phyloP scores from a whole-genome alignment of 2,888 invertebrate genomes.

The Gortyna flavago region DNA sequence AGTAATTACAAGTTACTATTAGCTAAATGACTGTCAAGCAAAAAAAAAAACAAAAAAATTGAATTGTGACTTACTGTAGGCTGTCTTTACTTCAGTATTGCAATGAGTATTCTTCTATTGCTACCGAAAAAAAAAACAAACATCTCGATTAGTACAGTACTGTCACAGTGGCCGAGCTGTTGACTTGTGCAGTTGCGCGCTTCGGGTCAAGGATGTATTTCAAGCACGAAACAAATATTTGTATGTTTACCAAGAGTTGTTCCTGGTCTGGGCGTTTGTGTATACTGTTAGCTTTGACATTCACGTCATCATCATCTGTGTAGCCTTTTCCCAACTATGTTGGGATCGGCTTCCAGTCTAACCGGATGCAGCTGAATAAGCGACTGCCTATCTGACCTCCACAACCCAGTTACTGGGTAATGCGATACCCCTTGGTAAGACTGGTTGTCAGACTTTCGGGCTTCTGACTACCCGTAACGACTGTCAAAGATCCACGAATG shows the following conservation, averaged over 20 bases:
- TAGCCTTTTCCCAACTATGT: too few relatives aligned
- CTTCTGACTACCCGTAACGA: too few relatives aligned
- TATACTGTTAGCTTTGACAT: not conserved
- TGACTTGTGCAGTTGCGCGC: not conserved
- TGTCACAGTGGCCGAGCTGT: not conserved
- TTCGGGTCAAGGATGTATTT: constrained; percentile 29
- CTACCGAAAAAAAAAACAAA: not conserved
- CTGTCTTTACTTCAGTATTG: not conserved
- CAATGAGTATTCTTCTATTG: not conserved
- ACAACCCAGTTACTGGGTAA: too few relatives aligned
- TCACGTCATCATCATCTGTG: too few relatives aligned
- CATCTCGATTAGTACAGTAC: not conserved
- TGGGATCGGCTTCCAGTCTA: too few relatives aligned
- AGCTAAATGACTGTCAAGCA: too few relatives aligned
- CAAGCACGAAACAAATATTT: constrained; percentile 24
- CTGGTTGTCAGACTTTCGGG: too few relatives aligned
- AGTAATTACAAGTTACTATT: too few relatives aligned
- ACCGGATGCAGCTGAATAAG: too few relatives aligned
- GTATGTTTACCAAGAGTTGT: not conserved
- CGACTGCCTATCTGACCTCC: too few relatives aligned
- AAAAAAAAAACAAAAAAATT: not conserved
- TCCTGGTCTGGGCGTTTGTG: not conserved
- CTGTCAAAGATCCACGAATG: too few relatives aligned
- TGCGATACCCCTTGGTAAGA: too few relatives aligned
- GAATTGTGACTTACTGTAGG: not conserved